Base-by-base conservation (phyloP, 2,113 vertebrate species). In the Ptilorrhoa leucosticta region DNA sequence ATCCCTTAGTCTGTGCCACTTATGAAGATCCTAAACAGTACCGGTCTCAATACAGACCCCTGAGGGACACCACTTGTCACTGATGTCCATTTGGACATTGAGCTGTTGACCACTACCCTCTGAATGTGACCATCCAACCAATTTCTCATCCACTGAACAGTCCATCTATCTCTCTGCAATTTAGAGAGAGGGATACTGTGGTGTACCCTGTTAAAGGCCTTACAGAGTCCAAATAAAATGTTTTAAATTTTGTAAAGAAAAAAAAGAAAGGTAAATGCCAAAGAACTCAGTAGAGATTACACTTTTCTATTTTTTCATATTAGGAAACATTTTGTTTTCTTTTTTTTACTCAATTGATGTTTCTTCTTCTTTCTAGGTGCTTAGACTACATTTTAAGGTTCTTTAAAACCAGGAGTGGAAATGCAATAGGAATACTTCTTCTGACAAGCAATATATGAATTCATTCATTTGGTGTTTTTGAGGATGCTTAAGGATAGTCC, bases 1-100 rank as follows among this genome's bases (percentile, higher is more conserved):
- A 40, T 57, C 30, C 48, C 48, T 75, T 23, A 3, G 0, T 35
- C 44, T 45, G 2, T 64, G 26, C 7, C 10, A 9, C 8, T 60
- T 45, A 23, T 13, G 7, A 77, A 26, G 22, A 40, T 9, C 37
- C 5, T 10, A 19, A 77, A 24, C 15, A 45, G 15, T 27, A 18
- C 1, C 56, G 13, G 15, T 64, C 14, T 54, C 44, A 11, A 0
- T 40, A 50, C 2, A 24, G 48, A 31, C 24, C 6, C 9, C 7
- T 35, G 24, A 35, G 37, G 31, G 61, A 57, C 48, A 45, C 8
- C 16, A 19, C 19, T 72, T 50, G 15, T 66, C 24, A 30, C 47
- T 13, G 0, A 50, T 45, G 8, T n/a, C 51, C 35, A 23, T n/a
- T 39, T 82, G 51, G 45, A 71, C 30, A 58, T 30, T 26, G 39